A percentile compares a stretch with the other conserved stretches of the same genome.
These are phyloP conservation scores for Helarctos malayanus DNA, from an alignment of 2,797 vertebrate genomes.

Conservation along the genomic window DNA sequence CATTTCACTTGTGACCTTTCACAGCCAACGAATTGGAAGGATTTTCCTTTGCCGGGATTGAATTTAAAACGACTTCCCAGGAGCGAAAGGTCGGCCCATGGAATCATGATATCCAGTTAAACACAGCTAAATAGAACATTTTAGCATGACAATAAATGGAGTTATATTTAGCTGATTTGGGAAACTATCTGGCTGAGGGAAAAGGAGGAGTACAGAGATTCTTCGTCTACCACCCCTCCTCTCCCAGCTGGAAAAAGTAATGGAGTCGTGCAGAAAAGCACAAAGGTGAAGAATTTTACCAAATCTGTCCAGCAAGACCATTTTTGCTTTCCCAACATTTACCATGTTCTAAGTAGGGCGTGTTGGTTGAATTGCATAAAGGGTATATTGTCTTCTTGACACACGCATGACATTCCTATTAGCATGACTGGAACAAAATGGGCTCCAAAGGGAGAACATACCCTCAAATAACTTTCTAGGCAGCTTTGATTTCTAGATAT, in stretches of 20 bases:
- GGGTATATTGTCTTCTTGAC: conserved; percentile 84
- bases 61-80: conserved; percentile 93
- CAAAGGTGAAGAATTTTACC: conserved; percentile 85
- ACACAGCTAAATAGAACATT: conserved; percentile 91
- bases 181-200: conserved; percentile 81
- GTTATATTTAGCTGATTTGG: conserved; percentile 91
- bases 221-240: conserved; percentile 78
- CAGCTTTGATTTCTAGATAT: conserved; percentile 91
- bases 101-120: conserved; percentile 91
- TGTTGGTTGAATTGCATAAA: conserved; percentile 83
- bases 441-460: conserved; percentile 87
- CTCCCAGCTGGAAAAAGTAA: conserved; percentile 76
- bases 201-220: conserved; percentile 80
- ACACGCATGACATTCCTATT: conserved; percentile 84
- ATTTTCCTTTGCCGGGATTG: conserved; percentile 91
- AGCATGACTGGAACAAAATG: conserved; percentile 79
- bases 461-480: conserved; percentile 86
- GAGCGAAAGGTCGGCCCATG: conserved; percentile 89
- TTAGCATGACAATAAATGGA: conserved; percentile 91
- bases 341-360: conserved; percentile 83
- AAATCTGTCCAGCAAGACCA: conserved; percentile 83
- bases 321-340: conserved; percentile 86
- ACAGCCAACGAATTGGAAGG: conserved; percentile 91
- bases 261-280: conserved; percentile 73
- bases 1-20: conserved; percentile 93